These are phyloP conservation scores for Silurus meridionalis DNA, from an alignment of 2,113 vertebrate genomes.

Conservation along the genomic window DNA sequence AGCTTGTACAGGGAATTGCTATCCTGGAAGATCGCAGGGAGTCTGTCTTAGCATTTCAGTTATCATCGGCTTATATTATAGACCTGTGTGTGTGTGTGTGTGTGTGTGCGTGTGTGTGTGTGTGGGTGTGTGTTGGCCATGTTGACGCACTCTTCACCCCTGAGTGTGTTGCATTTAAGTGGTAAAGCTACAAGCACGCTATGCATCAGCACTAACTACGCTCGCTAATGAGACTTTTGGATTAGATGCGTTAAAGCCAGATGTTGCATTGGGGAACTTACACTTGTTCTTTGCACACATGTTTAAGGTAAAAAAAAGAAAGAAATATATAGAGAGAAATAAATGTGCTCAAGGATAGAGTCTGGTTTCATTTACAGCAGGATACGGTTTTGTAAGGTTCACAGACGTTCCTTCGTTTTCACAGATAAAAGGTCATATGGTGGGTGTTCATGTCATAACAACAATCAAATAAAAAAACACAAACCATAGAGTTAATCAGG, in stretches of 20 bases:
- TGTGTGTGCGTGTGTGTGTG: background rate
- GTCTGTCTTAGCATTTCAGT: constrained; percentile 57
- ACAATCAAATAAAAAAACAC: too few relatives aligned
- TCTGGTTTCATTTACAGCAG: background rate
- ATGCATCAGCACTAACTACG: background rate
- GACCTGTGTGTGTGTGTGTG: background rate
- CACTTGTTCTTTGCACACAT: background rate
- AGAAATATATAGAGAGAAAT: background rate
- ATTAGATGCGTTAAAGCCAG: background rate
- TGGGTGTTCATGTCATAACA: background rate
- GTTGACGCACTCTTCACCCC: background rate
- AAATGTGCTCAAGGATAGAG: background rate
- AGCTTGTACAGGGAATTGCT: constrained; percentile 60
- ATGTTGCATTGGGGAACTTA: constrained; percentile 10
- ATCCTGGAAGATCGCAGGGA: constrained; percentile 62
- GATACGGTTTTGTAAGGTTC: background rate
- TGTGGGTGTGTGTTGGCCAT: background rate
- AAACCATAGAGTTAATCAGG: background rate
- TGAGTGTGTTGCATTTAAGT: background rate
- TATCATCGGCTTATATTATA: background rate
- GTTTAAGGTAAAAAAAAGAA: background rate
- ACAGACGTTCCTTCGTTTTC: background rate
- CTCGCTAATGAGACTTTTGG: constrained; percentile 9
- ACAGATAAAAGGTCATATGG: background rate
- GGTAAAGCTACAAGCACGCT: background rate